These are phyloP conservation scores for Ursus arctos DNA, from an alignment of 2,113 vertebrate species.

Conservation along the genomic window DNA sequence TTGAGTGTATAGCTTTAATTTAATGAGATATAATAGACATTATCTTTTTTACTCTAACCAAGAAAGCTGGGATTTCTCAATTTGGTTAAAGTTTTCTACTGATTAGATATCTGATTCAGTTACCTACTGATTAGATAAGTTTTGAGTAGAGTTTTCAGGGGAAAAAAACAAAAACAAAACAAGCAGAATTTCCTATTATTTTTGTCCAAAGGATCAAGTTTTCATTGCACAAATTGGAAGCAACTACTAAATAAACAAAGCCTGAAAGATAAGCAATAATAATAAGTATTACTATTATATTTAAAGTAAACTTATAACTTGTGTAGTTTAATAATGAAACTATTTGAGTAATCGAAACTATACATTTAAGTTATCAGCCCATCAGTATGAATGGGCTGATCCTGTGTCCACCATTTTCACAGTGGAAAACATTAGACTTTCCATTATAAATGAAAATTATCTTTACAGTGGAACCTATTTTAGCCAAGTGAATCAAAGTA, in stretches of 20 bases:
- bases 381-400: not conserved
- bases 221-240: not conserved
- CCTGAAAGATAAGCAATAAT: not conserved
- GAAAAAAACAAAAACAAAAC: not conserved
- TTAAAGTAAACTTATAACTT: not conserved
- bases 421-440: not conserved
- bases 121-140: not conserved
- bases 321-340: not conserved
- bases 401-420: not conserved
- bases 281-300: not conserved
- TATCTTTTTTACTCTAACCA: not conserved
- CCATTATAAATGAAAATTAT: not conserved
- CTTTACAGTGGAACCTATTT: not conserved
- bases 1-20: not conserved
- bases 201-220: not conserved
- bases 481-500: not conserved
- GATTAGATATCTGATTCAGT: not conserved
- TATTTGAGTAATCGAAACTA: fast-evolving
- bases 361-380: not conserved
- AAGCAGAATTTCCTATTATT: not conserved
- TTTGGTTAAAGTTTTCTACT: not conserved
- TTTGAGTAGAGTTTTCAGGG: not conserved
- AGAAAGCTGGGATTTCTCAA: not conserved
- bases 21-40: not conserved
- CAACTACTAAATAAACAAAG: not conserved